Evolutionary conservation across 1,140 invertebrate genomes (phyloP), one percentile per base, ranked within the genome.

Genomic region (Harlomillsia oculata): DNA sequence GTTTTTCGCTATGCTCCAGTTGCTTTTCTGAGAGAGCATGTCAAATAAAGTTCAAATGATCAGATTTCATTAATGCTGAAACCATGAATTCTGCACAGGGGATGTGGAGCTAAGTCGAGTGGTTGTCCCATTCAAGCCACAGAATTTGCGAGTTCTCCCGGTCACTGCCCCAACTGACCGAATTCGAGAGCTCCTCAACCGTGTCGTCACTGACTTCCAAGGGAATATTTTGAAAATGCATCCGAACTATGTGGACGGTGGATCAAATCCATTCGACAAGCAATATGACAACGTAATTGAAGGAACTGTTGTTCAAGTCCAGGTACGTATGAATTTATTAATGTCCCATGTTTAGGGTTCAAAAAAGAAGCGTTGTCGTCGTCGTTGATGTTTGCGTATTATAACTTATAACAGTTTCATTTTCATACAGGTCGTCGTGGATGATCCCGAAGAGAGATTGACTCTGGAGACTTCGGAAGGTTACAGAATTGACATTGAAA

Each of bases 221-320:
- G 14, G 36, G 16, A 66, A 66, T 53, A 56, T 66, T 25, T 46
- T 64, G 25, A 45, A 50, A 18, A 66, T 62, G 56, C 65, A 66
- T 41, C 65, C 65, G 1, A 64, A 64, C 29, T 56, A 62, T 29
- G 60, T 41, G 6, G 65, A 66, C 29, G 65, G 56, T 48, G 56
- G 51, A 5, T 14, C 56, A 9, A 64, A 64, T 51, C 62, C 65
- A 8, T 64, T 66, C 36, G 62, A 64, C 51, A 64, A 64, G 28
- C 62, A 66, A 43, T 66, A 57, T 20, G 65, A 66, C 54, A 66
- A 66, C 41, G 53, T 64, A 28, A 65, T 66, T 46, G 65, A 66
- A 58, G 62, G 65, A 21, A 66, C 65, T 3, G 54, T 62, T 30
- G 59, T 66, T 29, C 62, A 65, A 57, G 63, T 65, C 40, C 63